Evolutionary conservation across 1,140 invertebrate genomes (phyloP), one percentile per base, ranked within the genome.

Genomic region (Spodoptera litura): DNA sequence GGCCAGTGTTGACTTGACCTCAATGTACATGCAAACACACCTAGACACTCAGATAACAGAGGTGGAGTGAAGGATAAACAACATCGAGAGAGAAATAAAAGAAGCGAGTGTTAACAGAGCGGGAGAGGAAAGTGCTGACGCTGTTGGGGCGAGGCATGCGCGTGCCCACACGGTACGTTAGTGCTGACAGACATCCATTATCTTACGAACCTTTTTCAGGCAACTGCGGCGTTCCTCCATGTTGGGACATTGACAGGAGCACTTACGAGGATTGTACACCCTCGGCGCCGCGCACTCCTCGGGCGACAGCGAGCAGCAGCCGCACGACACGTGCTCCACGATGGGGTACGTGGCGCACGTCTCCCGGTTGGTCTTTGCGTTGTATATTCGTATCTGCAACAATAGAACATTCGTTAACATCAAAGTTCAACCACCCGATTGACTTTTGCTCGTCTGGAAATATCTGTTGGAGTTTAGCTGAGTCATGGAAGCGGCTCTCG

Each of bases 191-290:
- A 94, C 93, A 94, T 94, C 93, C 91, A 93, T 93, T 81, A 90
- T 93, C 90, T 86, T 87, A 94, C 91, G 84, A 88, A 94, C 93
- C 93, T 94, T 89, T 77, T 81, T 88, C 74, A 91, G 86, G 75
- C 93, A 94, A 78, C 70, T 87, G 74, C 91, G 84, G 80, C 89
- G 88, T 78, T 93, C 90, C 70, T 89, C 89, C 79, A 83, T 79
- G 85, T 94, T 91, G 74, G 91, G 89, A 83, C 93, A 94, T 85
- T 92, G 89, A 82, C 93, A 94, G 88, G 88, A 81, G 89, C 92
- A 94, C 93, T 93, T 94, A 94, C 92, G 93, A 89, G 89, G 92
- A 80, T 92, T 92, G 80, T 81, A 92, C 58, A 92, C 86, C 79
- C 85, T 85, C 38, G 86, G 88, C 3, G 89, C 78, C 12, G 71